Base-by-base conservation (phyloP, 2,888 invertebrate species). In the Julus scandinavius region DNA sequence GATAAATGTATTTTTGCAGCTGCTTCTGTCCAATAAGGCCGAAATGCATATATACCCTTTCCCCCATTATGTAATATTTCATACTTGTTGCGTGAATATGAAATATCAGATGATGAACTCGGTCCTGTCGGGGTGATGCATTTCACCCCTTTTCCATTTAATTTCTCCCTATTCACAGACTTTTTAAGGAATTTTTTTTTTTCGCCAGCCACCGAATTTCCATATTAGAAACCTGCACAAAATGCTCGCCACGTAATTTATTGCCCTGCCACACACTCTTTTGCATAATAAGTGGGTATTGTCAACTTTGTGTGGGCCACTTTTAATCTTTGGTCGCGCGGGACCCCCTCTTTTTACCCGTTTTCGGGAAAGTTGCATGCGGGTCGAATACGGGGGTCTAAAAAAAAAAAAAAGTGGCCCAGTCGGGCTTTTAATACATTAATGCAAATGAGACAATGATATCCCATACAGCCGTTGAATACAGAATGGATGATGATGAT, bases 11-110 rank as follows among this genome's bases (percentile, higher is more conserved):
- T 72, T 72, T 72, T 72, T 72, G 72, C 72, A 72, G 72, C 72
- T 72, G 72, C 72, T 72, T 72, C 29, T 72, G 72, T 72, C 72
- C 72, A 72, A 72, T 72, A 72, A 45, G 72, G 72, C 72, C n/a
- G 72, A 72, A 72, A 29, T 72, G 72, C 72, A 72, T 9, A 72
- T 72, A 72, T 72, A 72, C 72, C 72, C 72, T 72, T 72, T 72
- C 72, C 72, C 72, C 72, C 29, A 72, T 72, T 29, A 72, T 72
- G 72, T 72, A 72, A 72, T 72, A 72, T 72, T 72, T 72, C 72
- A 72, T 72, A 72, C 72, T 72, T 72, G 72, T 72, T 72, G 72
- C 72, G 72, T 72, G 72, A 72, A 72, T 72, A 72, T n/a, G 72
- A 72, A 29, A 72, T 72, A 72, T 72, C 72, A 72, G 72, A 72